Conservation (phyloP, 2,113 vertebrate genomes). For the Charadrius vociferus region DNA sequence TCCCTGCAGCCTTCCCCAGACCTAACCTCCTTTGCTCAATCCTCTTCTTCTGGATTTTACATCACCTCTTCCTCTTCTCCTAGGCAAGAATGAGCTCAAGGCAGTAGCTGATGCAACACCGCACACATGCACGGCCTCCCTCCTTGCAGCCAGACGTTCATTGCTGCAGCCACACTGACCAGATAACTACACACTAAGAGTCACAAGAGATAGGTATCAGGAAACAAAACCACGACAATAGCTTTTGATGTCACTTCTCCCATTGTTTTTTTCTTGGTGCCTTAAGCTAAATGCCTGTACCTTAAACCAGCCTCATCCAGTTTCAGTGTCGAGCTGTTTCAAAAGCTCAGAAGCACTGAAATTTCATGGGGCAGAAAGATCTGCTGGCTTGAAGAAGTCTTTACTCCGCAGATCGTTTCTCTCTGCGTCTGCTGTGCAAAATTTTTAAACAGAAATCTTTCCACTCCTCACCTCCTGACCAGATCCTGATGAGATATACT, state of each 20-base stretch:
- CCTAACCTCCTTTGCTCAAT: not conserved
- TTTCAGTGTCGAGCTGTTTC: not conserved
- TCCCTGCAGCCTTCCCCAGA: not conserved
- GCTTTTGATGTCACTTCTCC: not conserved
- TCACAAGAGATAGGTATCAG: not conserved
- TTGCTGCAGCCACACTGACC: not conserved
- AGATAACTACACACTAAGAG: not conserved
- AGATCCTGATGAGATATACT: not conserved
- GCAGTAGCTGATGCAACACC: not conserved
- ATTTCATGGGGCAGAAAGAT: not conserved
- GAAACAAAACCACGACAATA: not conserved
- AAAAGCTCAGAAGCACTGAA: not conserved
- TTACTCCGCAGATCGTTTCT: not conserved
- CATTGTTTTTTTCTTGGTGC: not conserved
- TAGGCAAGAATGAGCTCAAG: not conserved
- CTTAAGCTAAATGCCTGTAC: not conserved
- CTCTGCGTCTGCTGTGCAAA: not conserved
- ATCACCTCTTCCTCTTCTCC: not conserved
- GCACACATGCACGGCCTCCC: not conserved
- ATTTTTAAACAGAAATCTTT: not conserved
- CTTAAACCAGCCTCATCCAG: not conserved
- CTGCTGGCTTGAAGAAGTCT: not conserved
- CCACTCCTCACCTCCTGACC: not conserved
- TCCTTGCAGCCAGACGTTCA: not conserved
- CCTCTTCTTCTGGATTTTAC: not conserved